Evolutionary conservation across 2,888 invertebrate genomes (phyloP).

Genomic region (Euplexia lucipara): DNA sequence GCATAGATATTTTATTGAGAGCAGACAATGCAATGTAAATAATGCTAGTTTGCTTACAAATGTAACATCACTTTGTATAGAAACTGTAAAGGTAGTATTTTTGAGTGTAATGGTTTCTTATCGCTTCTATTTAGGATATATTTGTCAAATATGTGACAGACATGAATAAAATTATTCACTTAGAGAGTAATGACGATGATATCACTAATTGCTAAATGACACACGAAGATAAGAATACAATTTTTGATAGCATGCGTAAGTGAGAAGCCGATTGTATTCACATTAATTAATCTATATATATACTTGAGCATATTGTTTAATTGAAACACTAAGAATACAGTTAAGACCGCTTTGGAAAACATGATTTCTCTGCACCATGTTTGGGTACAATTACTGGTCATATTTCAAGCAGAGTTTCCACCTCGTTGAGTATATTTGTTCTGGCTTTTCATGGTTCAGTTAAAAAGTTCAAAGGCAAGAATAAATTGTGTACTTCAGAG

Average conservation of each 20-base stretch:
- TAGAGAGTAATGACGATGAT: conserved; percentile 6
- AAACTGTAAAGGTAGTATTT: background rate
- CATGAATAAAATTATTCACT: conserved; percentile 4
- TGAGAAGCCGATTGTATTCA: conserved; percentile 13
- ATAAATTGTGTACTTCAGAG: conserved; percentile 14
- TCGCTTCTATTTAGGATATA: background rate
- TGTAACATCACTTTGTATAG: background rate
- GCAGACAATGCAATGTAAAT: conserved; percentile 15
- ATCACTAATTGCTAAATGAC: conserved; percentile 16
- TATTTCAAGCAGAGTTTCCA: conserved; percentile 62
- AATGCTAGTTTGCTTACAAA: background rate
- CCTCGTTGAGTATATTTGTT: conserved; percentile 67
- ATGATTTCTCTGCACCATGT: conserved; percentile 78
- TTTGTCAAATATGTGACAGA: background rate
- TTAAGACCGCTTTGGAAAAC: conserved; percentile 74
- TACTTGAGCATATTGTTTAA: conserved; percentile 28
- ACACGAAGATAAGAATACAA: conserved; percentile 9
- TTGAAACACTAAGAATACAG: conserved; percentile 43
- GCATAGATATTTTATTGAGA: conserved; percentile 15
- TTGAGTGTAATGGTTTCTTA: background rate
- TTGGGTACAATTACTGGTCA: conserved; percentile 67
- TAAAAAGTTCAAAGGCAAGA: conserved; percentile 49
- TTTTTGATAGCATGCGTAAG: conserved; percentile 8
- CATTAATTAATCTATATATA: conserved; percentile 11
- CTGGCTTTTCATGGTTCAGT: conserved; percentile 39